phyloP scores from a whole-genome alignment of 2,888 invertebrate genomes.

The Rhorus exstirpatorius region DNA sequence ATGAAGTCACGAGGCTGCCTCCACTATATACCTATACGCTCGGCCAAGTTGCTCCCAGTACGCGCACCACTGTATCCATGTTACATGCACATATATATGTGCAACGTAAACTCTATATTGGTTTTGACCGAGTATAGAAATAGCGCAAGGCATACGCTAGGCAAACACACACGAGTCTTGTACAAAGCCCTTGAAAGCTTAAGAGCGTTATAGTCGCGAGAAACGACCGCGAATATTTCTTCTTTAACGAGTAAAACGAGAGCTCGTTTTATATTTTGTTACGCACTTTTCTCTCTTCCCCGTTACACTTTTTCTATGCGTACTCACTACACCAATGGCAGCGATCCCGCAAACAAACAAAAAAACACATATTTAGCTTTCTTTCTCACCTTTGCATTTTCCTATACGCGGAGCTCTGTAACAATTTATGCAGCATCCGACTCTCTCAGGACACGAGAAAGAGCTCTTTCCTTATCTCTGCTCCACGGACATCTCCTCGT shows the following conservation, averaged over 20 bases:
- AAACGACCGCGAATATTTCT: constrained; percentile 40
- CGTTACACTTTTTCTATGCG: no score
- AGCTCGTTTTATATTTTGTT: constrained; percentile 63
- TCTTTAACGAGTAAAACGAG: constrained; percentile 51
- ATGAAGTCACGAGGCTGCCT: constrained; percentile 60
- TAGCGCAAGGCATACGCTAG: constrained; percentile 13
- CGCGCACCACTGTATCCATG: neutral
- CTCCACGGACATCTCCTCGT: constrained; percentile 32
- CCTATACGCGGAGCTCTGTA: neutral
- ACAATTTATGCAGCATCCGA: constrained; percentile 44
- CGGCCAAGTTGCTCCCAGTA: constrained; percentile 5
- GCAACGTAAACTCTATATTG: constrained; percentile 26
- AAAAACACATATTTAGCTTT: neutral
- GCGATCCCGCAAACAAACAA: no score
- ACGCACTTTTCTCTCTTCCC: constrained; percentile 19
- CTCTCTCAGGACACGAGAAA: constrained; percentile 27
- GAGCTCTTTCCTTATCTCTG: constrained; percentile 7
- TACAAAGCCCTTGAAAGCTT: constrained; percentile 49
- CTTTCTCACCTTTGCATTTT: constrained; percentile 10
- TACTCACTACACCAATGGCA: no score
- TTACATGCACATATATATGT: constrained; percentile 2
- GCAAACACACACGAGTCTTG: constrained; percentile 8
- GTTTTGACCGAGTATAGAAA: constrained; percentile 40
- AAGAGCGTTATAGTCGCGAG: constrained; percentile 26
- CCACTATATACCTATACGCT: constrained; percentile 6